Percentiles rank a stretch among this genome's conserved stretches.
phyloP scores from a whole-genome alignment of 2,888 invertebrate species.

The Idaea dimidiata region DNA sequence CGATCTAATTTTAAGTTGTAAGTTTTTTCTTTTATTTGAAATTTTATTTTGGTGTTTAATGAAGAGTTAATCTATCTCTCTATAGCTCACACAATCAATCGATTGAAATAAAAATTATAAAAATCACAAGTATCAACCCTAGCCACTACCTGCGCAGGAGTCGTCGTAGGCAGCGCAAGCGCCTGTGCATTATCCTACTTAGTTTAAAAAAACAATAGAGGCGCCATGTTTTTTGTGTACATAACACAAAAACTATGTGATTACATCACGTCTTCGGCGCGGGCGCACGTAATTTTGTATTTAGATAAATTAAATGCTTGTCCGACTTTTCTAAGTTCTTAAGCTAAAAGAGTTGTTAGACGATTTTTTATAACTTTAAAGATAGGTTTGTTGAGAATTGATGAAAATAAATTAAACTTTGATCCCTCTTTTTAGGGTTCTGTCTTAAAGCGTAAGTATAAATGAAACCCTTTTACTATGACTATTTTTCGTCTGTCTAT shows the following conservation, averaged over 20 bases:
- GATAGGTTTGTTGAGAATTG: background rate
- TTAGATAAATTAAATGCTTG: constrained; percentile 3
- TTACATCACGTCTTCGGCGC: constrained; percentile 10
- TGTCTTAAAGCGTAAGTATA: no score
- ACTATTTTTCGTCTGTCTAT: no score
- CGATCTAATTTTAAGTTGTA: no score
- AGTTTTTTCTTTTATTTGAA: no score
- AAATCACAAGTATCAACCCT: constrained; percentile 26
- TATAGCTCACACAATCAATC: no score
- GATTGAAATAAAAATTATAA: background rate
- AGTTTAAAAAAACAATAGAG: constrained; percentile 32
- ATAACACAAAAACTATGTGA: constrained; percentile 13
- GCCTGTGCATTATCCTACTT: constrained; percentile 25
- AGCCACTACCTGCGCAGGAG: constrained; percentile 13
- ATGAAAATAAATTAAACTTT: no score
- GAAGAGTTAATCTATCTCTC: no score
- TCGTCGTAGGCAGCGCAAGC: constrained; percentile 29
- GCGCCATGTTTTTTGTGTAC: constrained; percentile 33
- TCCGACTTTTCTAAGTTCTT: background rate
- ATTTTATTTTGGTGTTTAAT: no score
- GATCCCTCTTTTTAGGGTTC: no score
- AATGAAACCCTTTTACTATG: no score
- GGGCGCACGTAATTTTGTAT: constrained; percentile 3
- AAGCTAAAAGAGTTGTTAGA: no score
- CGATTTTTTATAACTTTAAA: background rate